These are phyloP conservation scores for Blastomussa wellsi DNA, from an alignment of 92 coral and sea anemone genomes.

Conservation along the genomic window DNA sequence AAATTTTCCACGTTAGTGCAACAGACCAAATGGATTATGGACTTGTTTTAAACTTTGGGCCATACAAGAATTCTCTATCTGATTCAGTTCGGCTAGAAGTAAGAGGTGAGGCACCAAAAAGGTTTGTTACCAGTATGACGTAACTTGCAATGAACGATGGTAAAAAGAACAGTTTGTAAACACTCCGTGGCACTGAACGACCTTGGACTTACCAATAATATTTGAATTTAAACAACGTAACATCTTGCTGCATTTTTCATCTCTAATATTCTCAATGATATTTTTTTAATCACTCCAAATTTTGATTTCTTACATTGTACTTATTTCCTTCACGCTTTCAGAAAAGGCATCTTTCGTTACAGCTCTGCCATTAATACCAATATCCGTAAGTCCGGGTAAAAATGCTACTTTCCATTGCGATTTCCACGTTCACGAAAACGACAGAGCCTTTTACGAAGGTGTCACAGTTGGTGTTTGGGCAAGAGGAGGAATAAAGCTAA, in stretches of 20 bases:
- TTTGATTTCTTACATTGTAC: neutral
- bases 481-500: slow-evolving; percentile 8
- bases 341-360: slow-evolving; percentile 3
- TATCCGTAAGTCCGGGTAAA: neutral
- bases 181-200: neutral
- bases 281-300: neutral
- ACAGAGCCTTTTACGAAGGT: slow-evolving; percentile 2
- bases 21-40: slow-evolving; percentile 21
- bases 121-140: neutral
- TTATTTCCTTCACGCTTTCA: neutral
- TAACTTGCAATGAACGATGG: neutral
- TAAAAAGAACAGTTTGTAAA: neutral
- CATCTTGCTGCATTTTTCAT: neutral
- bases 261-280: no score
- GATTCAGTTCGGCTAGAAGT: slow-evolving; percentile 18
- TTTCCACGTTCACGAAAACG: neutral
- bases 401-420: slow-evolving; percentile 15
- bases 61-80: neutral
- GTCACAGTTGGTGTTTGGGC: slow-evolving; percentile 22
- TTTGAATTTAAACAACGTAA: neutral
- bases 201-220: neutral
- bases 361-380: neutral
- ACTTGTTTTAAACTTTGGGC: slow-evolving; percentile 4
- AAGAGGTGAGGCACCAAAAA: neutral
- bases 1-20: slow-evolving; percentile 1